Percentiles rank a stretch among this genome's conserved stretches.
These are phyloP conservation scores for Camponotus vicinus DNA, from an alignment of 1,140 invertebrate genomes.

Conservation along the genomic window DNA sequence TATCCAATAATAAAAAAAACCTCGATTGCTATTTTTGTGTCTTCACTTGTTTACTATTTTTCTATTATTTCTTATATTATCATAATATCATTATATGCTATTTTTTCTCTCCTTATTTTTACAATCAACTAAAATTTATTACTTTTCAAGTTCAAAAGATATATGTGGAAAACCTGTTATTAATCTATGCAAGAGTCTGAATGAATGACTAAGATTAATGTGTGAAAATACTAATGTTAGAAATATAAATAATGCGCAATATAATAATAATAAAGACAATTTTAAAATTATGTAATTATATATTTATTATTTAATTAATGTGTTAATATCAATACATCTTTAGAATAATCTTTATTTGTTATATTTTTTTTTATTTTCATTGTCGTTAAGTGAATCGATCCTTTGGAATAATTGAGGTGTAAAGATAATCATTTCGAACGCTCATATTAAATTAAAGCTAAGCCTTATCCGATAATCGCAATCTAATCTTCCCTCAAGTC, in stretches of 20 bases:
- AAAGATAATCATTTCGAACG: conserved; percentile 52
- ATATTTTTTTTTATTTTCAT: conserved; percentile 26
- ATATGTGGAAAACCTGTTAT: background rate
- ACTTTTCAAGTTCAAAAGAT: background rate
- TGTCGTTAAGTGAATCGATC: conserved; percentile 35
- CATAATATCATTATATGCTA: background rate
- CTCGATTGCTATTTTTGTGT: background rate
- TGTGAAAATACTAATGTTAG: background rate
- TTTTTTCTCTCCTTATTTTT: background rate
- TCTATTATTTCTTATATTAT: background rate
- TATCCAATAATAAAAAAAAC: conserved; percentile 36
- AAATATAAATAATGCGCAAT: background rate
- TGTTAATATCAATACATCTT: background rate
- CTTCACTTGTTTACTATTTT: background rate
- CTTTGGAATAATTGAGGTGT: background rate
- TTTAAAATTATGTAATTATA: conserved; percentile 12
- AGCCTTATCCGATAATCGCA: conserved; percentile 33
- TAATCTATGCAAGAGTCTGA: background rate
- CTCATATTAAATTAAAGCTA: conserved; percentile 46
- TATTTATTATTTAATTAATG: conserved; percentile 23
- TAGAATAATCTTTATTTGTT: background rate
- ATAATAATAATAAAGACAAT: background rate
- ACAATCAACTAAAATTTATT: conserved; percentile 17
- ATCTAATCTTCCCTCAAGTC: conserved; percentile 38
- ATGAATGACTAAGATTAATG: background rate